These are phyloP conservation scores for Ctenosaura bakeri DNA, from an alignment of 2,797 vertebrate genomes.

Conservation along the genomic window DNA sequence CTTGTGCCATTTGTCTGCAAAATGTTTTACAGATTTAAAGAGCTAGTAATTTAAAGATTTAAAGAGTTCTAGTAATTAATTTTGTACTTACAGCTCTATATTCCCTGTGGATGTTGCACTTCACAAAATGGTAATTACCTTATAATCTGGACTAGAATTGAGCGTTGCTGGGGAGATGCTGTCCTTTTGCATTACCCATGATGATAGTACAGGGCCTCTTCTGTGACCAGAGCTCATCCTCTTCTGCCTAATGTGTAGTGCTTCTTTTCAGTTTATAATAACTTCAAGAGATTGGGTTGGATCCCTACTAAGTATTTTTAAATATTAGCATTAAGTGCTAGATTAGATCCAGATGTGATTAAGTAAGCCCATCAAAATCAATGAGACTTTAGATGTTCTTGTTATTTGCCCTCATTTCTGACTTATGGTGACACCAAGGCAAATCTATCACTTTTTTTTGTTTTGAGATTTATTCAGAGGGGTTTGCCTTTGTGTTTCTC, in stretches of 20 bases:
- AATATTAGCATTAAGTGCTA: not conserved
- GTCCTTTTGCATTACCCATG: not conserved
- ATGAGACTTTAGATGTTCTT: too few species aligned
- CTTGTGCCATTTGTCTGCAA: not conserved
- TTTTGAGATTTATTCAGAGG: too few species aligned
- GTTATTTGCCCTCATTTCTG: too few species aligned
- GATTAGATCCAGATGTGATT: too few species aligned
- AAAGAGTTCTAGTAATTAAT: not conserved
- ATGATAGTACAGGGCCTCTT: not conserved
- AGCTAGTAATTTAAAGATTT: slow-evolving; percentile 11
- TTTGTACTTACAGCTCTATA: not conserved
- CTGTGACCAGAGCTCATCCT: not conserved
- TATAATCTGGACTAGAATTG: not conserved
- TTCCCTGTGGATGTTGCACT: not conserved
- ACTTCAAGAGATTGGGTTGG: too few species aligned
- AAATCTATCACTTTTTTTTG: too few species aligned
- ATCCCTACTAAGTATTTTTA: not conserved
- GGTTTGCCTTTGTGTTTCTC: too few species aligned
- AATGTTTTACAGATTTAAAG: slow-evolving; percentile 14
- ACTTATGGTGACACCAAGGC: too few species aligned
- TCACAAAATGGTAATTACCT: not conserved
- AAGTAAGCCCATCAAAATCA: not conserved
- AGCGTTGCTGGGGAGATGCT: not conserved
- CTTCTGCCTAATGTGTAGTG: not conserved
- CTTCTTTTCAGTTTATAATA: not conserved